Percentiles rank a stretch among this genome's conserved stretches.
Conservation (phyloP, 2,888 invertebrate genomes). For the Hybos culiciformis region DNA sequence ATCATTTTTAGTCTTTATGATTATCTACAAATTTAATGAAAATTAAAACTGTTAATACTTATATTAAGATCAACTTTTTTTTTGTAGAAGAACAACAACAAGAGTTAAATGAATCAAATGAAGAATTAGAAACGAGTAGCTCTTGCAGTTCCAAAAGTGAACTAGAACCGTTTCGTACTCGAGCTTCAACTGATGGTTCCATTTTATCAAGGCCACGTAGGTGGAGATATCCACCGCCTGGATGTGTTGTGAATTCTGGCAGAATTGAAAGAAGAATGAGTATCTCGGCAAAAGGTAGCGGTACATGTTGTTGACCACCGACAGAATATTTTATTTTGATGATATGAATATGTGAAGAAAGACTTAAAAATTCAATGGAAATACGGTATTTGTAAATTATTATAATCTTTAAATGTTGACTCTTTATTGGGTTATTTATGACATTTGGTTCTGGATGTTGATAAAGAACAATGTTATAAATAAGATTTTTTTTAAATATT, state of each 20-base stretch:
- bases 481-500: too few species aligned
- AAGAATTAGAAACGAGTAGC: slow-evolving; percentile 32
- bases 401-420: too few species aligned
- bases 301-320: slow-evolving; percentile 29
- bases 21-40: too few species aligned
- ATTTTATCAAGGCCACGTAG: slow-evolving; percentile 45
- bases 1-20: not conserved
- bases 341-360: too few species aligned
- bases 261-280: slow-evolving; percentile 57
- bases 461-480: too few species aligned
- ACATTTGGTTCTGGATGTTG: too few species aligned
- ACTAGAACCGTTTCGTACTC: slow-evolving; percentile 44
- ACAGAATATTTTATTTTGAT: not conserved
- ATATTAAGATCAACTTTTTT: too few species aligned
- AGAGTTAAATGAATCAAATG: slow-evolving; percentile 43
- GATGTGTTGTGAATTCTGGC: slow-evolving; percentile 36
- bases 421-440: too few species aligned
- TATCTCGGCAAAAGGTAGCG: slow-evolving; percentile 49
- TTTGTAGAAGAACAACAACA: too few species aligned
- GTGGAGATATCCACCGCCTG: slow-evolving; percentile 42
- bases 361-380: too few species aligned
- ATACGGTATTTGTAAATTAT: too few species aligned
- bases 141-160: slow-evolving; percentile 35
- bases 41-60: too few species aligned
- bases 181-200: slow-evolving; percentile 63